phyloP scores from a whole-genome alignment of 1,140 invertebrate species.

The Leucophenga varia region DNA sequence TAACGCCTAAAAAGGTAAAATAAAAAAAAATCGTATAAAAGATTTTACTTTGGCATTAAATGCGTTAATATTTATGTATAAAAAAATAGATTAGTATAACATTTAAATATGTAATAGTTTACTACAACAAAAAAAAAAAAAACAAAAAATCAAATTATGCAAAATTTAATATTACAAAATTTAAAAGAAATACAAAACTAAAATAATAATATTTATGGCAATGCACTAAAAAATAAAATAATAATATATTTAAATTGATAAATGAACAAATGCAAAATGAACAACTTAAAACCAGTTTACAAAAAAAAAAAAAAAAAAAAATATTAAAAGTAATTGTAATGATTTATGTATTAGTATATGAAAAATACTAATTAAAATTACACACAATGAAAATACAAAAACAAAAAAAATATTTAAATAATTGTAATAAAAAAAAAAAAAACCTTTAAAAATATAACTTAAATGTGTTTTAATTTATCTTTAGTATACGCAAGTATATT shows the following conservation, averaged over 20 bases:
- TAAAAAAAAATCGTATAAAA: too few species aligned
- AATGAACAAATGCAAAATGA: not conserved
- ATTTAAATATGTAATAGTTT: too few species aligned
- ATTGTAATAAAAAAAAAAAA: slow-evolving; percentile 46
- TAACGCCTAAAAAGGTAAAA: too few species aligned
- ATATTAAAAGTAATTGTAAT: too few species aligned
- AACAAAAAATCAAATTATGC: slow-evolving; percentile 10
- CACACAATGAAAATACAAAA: not conserved
- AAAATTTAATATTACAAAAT: slow-evolving; percentile 1
- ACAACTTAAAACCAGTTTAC: slow-evolving; percentile 22
- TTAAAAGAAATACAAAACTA: slow-evolving; percentile 21
- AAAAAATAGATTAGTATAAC: too few species aligned
- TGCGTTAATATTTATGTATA: too few species aligned
- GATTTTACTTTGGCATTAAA: too few species aligned
- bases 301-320: slow-evolving; percentile 20
- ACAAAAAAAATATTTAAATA: slow-evolving; percentile 40
- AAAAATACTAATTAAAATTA: slow-evolving; percentile 27
- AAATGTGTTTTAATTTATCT: slow-evolving; percentile 7
- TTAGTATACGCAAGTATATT: too few species aligned
- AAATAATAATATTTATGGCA: slow-evolving; percentile 26
- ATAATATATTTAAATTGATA: slow-evolving; percentile 31
- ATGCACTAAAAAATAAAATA: slow-evolving; percentile 19
- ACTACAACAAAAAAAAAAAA: slow-evolving; percentile 4
- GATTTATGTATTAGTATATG: too few species aligned
- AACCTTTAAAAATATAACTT: slow-evolving; percentile 30